A percentile compares a stretch with the other conserved stretches of the same genome.
phyloP scores from a whole-genome alignment of 2,797 vertebrate genomes.

The Brotula barbata region DNA sequence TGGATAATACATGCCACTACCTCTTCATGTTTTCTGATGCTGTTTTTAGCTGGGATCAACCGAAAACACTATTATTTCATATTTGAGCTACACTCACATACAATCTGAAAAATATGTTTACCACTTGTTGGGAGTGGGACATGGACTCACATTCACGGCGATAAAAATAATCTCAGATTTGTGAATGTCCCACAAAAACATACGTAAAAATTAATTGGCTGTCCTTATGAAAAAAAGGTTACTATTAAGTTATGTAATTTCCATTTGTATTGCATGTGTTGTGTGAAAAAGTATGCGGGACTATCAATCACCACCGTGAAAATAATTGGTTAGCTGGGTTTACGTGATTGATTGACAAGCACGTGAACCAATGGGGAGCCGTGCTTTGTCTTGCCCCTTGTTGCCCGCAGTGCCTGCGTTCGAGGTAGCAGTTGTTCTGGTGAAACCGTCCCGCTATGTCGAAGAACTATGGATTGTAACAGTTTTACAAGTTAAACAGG shows the following conservation, averaged over 20 bases:
- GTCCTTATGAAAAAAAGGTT: background rate
- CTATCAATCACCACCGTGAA: background rate
- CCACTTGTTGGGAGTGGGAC: too few relatives aligned
- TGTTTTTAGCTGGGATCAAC: too few relatives aligned
- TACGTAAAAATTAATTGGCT: background rate
- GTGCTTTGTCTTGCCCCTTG: constrained; percentile 34
- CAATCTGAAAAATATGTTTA: too few relatives aligned
- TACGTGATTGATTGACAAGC: constrained; percentile 34
- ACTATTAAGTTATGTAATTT: constrained; percentile 66
- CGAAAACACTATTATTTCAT: too few relatives aligned
- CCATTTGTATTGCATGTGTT: constrained; percentile 46
- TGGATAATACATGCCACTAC: too few relatives aligned
- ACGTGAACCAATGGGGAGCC: constrained; percentile 45
- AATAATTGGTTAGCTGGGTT: constrained; percentile 18
- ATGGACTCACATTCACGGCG: too few relatives aligned
- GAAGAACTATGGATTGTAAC: constrained; percentile 24
- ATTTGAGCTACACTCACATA: too few relatives aligned
- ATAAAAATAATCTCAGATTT: too few relatives aligned
- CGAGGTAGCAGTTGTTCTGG: constrained; percentile 63
- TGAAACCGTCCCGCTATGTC: constrained; percentile 52
- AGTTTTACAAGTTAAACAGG: constrained; percentile 50
- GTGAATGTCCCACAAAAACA: background rate
- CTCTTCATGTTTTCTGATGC: too few relatives aligned
- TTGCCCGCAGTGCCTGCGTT: constrained; percentile 43
- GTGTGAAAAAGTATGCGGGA: constrained; percentile 24